phyloP scores from a whole-genome alignment of 2,888 invertebrate genomes.

The Platycnemis pennipes region DNA sequence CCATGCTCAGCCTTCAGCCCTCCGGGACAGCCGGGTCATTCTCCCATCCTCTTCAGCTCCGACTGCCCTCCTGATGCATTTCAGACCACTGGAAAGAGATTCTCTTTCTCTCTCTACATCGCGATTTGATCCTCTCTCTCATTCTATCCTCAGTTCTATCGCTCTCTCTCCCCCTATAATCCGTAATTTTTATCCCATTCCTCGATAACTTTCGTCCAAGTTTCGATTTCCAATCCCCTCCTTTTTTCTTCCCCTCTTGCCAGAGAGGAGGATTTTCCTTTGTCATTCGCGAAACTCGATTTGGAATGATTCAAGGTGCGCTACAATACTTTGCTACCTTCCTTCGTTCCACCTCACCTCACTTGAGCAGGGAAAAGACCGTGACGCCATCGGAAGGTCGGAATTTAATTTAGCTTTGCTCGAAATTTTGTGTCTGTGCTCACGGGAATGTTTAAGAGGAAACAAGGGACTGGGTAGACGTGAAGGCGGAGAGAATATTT shows the following conservation, averaged over 20 bases:
- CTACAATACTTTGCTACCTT: not conserved
- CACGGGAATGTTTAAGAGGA: not conserved
- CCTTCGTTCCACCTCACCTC: too few relatives aligned
- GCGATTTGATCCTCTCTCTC: too few relatives aligned
- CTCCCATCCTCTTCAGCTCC: too few relatives aligned
- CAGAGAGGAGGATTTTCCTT: not conserved
- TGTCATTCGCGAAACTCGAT: slow-evolving; percentile 18
- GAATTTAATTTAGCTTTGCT: not conserved
- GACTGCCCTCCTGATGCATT: too few relatives aligned
- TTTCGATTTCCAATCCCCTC: not conserved
- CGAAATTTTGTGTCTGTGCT: not conserved
- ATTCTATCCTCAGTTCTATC: not conserved
- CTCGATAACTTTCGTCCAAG: not conserved
- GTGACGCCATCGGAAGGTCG: not conserved
- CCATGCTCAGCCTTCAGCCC: not conserved
- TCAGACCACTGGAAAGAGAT: not conserved
- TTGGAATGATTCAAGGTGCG: slow-evolving; percentile 11
- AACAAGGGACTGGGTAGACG: too few relatives aligned
- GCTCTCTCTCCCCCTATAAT: not conserved
- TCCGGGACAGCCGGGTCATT: too few relatives aligned
- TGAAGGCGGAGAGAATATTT: too few relatives aligned
- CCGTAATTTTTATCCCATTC: not conserved
- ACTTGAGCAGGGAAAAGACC: not conserved
- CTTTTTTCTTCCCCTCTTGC: not conserved
- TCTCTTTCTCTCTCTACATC: not conserved